phyloP scores from a whole-genome alignment of 2,888 invertebrate genomes.

The Drosophila neoperkinsi region DNA sequence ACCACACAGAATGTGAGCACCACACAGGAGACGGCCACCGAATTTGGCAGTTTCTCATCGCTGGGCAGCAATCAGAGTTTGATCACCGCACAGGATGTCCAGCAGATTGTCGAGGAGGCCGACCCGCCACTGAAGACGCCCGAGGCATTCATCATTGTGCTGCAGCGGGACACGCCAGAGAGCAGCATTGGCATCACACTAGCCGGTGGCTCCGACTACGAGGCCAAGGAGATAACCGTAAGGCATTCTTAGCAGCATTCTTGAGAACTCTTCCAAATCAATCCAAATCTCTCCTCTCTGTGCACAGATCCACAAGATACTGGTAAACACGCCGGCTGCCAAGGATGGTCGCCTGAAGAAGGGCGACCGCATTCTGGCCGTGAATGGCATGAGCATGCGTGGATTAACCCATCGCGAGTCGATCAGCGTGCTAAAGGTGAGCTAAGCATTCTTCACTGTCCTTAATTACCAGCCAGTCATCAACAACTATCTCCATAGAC shows the following conservation, averaged over 20 bases:
- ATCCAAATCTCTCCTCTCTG: not conserved
- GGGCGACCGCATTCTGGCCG: constrained; percentile 94
- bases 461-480: not conserved
- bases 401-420: constrained; percentile 95
- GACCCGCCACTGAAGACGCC: constrained; percentile 88
- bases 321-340: constrained; percentile 94
- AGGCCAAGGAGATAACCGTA: constrained; percentile 96
- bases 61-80: constrained; percentile 85
- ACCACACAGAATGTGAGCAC: constrained; percentile 83
- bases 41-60: constrained; percentile 85
- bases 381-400: constrained; percentile 93
- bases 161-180: constrained; percentile 89
- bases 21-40: constrained; percentile 84
- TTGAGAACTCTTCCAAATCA: not conserved
- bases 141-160: constrained; percentile 88
- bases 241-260: constrained; percentile 75
- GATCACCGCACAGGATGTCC: constrained; percentile 87
- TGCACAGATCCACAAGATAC: constrained; percentile 93
- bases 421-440: constrained; percentile 93
- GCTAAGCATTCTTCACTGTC: not conserved
- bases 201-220: constrained; percentile 95
- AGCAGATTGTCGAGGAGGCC: constrained; percentile 89
- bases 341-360: constrained; percentile 93
- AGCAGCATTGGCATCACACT: constrained; percentile 94
- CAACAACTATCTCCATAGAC: constrained; percentile 85